Conservation (phyloP, 2,797 vertebrate species). For the Alosa sapidissima region DNA sequence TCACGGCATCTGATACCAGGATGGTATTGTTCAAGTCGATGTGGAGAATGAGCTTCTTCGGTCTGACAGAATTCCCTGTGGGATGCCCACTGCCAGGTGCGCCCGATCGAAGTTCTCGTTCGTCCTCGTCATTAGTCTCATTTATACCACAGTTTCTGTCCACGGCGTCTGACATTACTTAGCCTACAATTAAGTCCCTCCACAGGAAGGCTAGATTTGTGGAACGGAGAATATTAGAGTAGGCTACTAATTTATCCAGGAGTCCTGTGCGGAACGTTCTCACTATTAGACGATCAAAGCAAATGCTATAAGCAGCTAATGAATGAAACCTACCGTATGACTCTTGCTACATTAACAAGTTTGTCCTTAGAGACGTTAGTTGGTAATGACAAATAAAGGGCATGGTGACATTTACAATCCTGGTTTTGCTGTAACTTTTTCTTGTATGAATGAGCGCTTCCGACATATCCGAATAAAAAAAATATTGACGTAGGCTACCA, state of each 20-base stretch:
- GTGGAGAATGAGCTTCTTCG: conserved; percentile 78
- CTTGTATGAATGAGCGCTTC: neutral
- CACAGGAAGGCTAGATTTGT: neutral
- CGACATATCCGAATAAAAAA: neutral
- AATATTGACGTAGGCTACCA: neutral
- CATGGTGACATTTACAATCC: neutral
- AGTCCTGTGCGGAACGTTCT: neutral
- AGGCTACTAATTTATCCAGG: neutral
- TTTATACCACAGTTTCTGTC: neutral
- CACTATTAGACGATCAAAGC: neutral
- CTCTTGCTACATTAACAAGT: neutral
- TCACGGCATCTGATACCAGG: conserved; percentile 79
- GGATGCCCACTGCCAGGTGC: neutral
- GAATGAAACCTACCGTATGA: neutral
- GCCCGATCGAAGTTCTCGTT: neutral
- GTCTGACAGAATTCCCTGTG: conserved; percentile 22
- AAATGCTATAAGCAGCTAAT: neutral
- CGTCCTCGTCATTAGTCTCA: neutral
- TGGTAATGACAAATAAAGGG: neutral
- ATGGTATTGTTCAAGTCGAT: conserved; percentile 88
- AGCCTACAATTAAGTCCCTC: neutral
- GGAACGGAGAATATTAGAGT: neutral
- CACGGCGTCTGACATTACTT: neutral
- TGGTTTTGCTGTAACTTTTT: neutral
- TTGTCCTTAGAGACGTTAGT: neutral